Evolutionary conservation across 2,888 invertebrate genomes (phyloP), one percentile per base, ranked within the genome.

Genomic region (Tetragonisca angustula): DNA sequence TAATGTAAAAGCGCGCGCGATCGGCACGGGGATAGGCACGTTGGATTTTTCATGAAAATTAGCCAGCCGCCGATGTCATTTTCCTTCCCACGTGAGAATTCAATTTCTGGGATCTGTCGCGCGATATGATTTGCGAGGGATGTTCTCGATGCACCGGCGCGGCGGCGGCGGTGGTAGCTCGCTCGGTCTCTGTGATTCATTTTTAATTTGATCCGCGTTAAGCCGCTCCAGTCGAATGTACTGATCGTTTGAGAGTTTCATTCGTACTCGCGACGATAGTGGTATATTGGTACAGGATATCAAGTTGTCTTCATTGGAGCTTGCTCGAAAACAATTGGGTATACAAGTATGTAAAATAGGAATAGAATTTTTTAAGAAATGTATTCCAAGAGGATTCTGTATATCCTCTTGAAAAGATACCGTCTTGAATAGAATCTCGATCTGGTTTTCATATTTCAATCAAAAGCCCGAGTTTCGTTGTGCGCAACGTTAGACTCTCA

Each of bases 11-110:
- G 83, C 68, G 83, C 19, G 52, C 36, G 32, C 19, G 21, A 54
- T 21, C 21, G 15, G 17, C 24, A 17, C 27, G 52, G 21, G 6
- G 49, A 27, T 27, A 5, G 19, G 36, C 43, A 49, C 19, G 36
- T 43, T 65, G 49, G 64, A 74, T 74, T 83, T 76, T 83, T 76
- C 83, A 67, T 83, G 76, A 72, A 83, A 83, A 83, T 83, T 83
- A 83, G 62, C 83, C 52, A 32, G 19, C 50, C 54, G 61, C 36
- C 71, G 71, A 19, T 32, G 83, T 76, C 83, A 75, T 82, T 76
- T 67, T 67, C 32, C 32, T 52, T 36, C n/a, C 27, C 69, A 2
- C 61, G 59, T 59, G 71, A 76, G 62, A 83, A 83, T 83, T 82
- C 75, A 76, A 76, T 76, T 83, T 76, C 72, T 83, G 56, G 27